Conservation (phyloP, 2,888 invertebrate species). For the Dioctria linearis region DNA sequence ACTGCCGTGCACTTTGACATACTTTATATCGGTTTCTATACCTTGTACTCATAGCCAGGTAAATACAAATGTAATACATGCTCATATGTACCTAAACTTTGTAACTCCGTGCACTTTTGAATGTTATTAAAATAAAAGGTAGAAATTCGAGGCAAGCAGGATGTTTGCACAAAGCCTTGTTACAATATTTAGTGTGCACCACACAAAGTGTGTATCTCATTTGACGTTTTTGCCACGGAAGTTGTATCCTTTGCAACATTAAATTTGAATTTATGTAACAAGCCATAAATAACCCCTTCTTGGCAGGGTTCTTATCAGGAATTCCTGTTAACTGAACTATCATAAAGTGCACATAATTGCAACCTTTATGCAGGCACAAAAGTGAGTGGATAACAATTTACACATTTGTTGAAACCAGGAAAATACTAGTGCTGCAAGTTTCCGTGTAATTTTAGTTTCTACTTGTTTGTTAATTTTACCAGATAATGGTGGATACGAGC, state of each 20-base stretch:
- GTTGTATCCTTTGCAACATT: constrained; percentile 27
- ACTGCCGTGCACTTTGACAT: constrained; percentile 33
- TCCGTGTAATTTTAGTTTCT: constrained; percentile 36
- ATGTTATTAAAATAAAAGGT: constrained; percentile 7
- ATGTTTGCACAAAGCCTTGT: neutral
- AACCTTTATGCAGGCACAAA: constrained; percentile 32
- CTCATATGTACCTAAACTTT: neutral
- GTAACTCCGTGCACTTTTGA: neutral
- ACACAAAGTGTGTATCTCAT: constrained; percentile 22
- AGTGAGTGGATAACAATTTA: constrained; percentile 46
- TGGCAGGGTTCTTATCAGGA: constrained; percentile 38
- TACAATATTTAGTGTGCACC: neutral
- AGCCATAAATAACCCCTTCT: constrained; percentile 41
- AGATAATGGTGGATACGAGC: neutral
- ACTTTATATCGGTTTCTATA: constrained; percentile 11
- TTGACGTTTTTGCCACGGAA: constrained; percentile 15
- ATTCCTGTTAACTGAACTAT: constrained; percentile 45
- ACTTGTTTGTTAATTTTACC: neutral
- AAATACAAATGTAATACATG: neutral
- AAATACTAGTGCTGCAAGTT: constrained; percentile 36
- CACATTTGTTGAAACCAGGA: constrained; percentile 43
- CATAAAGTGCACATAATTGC: constrained; percentile 45
- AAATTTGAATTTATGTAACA: constrained; percentile 38
- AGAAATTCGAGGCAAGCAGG: neutral
- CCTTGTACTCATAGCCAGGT: too few relatives aligned